Conservation (phyloP, 2,888 invertebrate species). For the Fragum fragum region DNA sequence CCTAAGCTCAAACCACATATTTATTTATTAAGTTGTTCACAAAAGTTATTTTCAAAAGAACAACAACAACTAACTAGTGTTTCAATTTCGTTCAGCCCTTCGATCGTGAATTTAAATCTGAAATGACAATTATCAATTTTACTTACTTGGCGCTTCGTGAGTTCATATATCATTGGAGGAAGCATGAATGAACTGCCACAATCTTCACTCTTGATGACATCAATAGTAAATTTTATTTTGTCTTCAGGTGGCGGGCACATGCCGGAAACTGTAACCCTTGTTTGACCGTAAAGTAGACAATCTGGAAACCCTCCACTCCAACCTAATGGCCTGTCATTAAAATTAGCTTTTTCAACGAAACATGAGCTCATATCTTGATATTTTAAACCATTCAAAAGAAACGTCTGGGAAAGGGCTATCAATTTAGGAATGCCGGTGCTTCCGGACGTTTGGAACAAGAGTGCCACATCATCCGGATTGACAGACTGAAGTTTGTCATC, state of each 20-base stretch:
- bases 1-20: too few relatives aligned
- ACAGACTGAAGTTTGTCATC: constrained; percentile 13
- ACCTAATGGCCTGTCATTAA: constrained; percentile 39
- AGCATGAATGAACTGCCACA: constrained; percentile 2
- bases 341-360: background rate
- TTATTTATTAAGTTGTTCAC: too few relatives aligned
- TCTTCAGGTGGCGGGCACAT: constrained; percentile 25
- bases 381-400: background rate
- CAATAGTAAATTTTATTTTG: background rate
- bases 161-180: constrained; percentile 9
- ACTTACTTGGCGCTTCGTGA: background rate
- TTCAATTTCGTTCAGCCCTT: too few relatives aligned
- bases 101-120: too few relatives aligned
- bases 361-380: background rate
- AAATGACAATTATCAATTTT: too few relatives aligned
- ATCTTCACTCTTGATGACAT: constrained; percentile 20
- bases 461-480: constrained; percentile 12
- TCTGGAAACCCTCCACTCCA: constrained; percentile 45
- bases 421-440: constrained; percentile 52
- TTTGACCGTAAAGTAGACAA: constrained; percentile 21
- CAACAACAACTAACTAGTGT: too few relatives aligned
- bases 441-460: constrained; percentile 47
- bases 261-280: constrained; percentile 31
- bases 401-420: constrained; percentile 23
- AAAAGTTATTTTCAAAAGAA: too few relatives aligned